Base-by-base conservation (phyloP, 2,888 invertebrate genomes). In the Lasioglossum zephyrum region DNA sequence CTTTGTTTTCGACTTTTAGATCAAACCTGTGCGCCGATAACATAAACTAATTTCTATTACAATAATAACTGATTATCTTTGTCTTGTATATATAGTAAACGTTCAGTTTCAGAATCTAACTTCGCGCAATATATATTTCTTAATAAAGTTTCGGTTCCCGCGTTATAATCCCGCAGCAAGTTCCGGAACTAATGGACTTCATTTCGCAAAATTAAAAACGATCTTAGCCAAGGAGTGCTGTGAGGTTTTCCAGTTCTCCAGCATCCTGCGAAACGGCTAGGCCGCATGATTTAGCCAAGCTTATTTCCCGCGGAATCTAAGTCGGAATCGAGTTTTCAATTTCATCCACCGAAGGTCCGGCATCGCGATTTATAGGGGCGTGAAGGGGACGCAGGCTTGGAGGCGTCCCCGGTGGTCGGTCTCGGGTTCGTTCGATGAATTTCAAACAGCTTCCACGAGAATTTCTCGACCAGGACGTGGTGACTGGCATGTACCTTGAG, bases 261-360 rank as follows among this genome's bases (percentile, higher is more conserved):
- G 26, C 31, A 16, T 31, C 6, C 44, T 13, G 16, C 26, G 39
- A 26, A 26, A 16, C 11, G 13, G 0, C 72, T 44, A 26, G 72
- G 26, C n/a, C n/a, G 44, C n/a, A 26, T 18, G 72, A 26, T 41
- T 72, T 72, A 44, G 26, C 36, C 49, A 22, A 73, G 49, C 73
- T 90, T 89, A 89, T 88, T 81, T 82, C 82, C 86, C 84, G 82
- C 84, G 82, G 86, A 89, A 91, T 90, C 92, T 90, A 91, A 91
- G 90, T 88, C 89, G 79, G 91, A 94, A 94, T 94, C 93, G 92
- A 93, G 93, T 94, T 94, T 94, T 93, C 93, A 93, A 94, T 95
- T 94, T 93, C 90, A 89, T 90, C 90, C 81, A 81, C 74, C 82
- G 87, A 86, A 87, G 76, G 83, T 73, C 79, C 80, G 57, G 60